These are phyloP conservation scores for Otus scops DNA, from an alignment of 2,797 vertebrate species.

Conservation along the genomic window DNA sequence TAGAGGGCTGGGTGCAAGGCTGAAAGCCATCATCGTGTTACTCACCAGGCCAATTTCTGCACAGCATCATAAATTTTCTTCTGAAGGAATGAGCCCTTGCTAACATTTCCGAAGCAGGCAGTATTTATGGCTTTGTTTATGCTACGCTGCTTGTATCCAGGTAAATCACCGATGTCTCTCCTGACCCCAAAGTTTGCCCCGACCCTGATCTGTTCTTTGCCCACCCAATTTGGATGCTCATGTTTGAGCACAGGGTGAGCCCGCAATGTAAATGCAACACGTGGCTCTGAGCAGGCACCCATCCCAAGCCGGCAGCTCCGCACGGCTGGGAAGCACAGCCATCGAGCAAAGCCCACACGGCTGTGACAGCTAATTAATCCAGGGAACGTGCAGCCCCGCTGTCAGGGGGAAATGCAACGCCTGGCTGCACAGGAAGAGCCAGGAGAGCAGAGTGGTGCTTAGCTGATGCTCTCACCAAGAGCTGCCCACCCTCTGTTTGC, in stretches of 20 bases:
- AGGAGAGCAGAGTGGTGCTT: not conserved
- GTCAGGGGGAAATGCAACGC: not conserved
- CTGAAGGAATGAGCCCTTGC: not conserved
- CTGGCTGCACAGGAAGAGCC: not conserved
- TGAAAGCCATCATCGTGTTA: fast-evolving
- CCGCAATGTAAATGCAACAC: not conserved
- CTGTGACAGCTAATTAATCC: not conserved
- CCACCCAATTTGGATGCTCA: fast-evolving
- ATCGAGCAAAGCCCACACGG: not conserved
- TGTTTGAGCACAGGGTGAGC: not conserved
- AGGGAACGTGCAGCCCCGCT: not conserved
- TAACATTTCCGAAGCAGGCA: not conserved
- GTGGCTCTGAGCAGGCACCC: not conserved
- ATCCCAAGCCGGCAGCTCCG: not conserved
- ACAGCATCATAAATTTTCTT: not conserved
- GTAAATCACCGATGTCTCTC: not conserved
- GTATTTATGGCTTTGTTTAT: not conserved
- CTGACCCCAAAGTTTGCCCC: fast-evolving
- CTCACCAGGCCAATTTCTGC: not conserved
- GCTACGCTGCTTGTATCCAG: not conserved
- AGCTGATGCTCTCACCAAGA: not conserved
- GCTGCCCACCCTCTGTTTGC: not conserved
- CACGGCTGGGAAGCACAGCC: not conserved
- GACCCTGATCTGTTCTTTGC: not conserved
- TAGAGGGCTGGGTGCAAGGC: not conserved